A percentile compares a stretch with the other conserved stretches of the same genome.
phyloP scores from a whole-genome alignment of 2,113 vertebrate genomes.

The Malaclemys terrapin region DNA sequence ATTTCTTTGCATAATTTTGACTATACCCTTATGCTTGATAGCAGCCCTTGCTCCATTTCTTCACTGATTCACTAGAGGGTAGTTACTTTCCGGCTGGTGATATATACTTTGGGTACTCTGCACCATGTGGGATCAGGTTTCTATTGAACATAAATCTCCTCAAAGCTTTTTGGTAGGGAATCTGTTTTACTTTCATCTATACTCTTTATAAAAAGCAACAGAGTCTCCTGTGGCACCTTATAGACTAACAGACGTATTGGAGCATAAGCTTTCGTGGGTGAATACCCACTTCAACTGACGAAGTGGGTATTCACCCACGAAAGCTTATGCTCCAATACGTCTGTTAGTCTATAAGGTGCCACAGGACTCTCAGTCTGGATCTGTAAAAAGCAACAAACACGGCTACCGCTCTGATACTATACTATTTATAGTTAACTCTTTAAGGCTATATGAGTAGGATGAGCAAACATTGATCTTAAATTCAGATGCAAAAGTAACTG shows the following conservation, averaged over 20 bases:
- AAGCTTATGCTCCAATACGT: no score
- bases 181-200: slow-evolving; percentile 21
- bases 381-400: no score
- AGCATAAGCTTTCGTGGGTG: no score
- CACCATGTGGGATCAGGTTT: fast-evolving
- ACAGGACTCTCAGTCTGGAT: no score
- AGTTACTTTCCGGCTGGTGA: neutral
- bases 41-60: neutral
- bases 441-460: neutral
- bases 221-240: no score
- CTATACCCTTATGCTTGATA: neutral
- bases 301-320: no score
- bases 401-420: neutral
- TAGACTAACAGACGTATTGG: no score
- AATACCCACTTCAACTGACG: no score
- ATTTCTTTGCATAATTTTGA: neutral
- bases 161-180: neutral
- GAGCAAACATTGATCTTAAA: slow-evolving; percentile 25
- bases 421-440: slow-evolving; percentile 33
- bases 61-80: neutral
- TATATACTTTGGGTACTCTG: neutral
- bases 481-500: slow-evolving; percentile 17
- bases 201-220: neutral
- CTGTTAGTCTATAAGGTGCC: no score
- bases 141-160: neutral